Base-by-base conservation (phyloP, 2,113 vertebrate species). In the Scartelaos histophorus region DNA sequence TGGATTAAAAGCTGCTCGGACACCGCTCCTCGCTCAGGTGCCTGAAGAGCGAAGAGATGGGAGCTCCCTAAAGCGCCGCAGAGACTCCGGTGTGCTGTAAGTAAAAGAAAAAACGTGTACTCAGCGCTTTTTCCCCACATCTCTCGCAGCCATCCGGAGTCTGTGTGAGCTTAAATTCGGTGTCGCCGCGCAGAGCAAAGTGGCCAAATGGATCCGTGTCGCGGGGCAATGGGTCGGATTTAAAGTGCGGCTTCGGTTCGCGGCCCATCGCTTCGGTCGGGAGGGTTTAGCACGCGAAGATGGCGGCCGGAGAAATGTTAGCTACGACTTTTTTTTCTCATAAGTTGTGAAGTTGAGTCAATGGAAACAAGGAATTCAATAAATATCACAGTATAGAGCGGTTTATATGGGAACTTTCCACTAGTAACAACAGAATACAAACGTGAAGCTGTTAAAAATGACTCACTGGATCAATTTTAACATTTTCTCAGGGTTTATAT, bases 111-210 rank as follows among this genome's bases (percentile, higher is more conserved):
- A 67, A 19, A 24, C 45, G 22, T 21, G 19, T n/a, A 15, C 76
- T 87, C 79, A 82, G 81, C 78, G 74, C 76, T 70, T 80, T 78
- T 19, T 1, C 38, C 60, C 67, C 56, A n/a, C 53, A 29, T 79
- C 49, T 56, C 58, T 77, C 75, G 69, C 15, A 16, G n/a, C 38
- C 49, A 24, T 53, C 0, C 22, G 13, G 16, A 0, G 65, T 7
- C 51, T 75, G 53, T 67, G 70, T 60, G 29, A 79, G 46, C 66
- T 38, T n/a, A 24, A 67, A 74, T 61, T 74, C 64, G 1, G 46
- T 66, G 72, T 82, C 75, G 64, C 22, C 2, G 7, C 22, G 24
- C 19, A 78, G 61, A 66, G 49, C 54, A 65, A 35, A 61, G 56
- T 35, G 67, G 73, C 69, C 73, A 76, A 75, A 69, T 69, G 45